Conservation (phyloP, 2,797 vertebrate genomes). For the Lithobates pipiens region DNA sequence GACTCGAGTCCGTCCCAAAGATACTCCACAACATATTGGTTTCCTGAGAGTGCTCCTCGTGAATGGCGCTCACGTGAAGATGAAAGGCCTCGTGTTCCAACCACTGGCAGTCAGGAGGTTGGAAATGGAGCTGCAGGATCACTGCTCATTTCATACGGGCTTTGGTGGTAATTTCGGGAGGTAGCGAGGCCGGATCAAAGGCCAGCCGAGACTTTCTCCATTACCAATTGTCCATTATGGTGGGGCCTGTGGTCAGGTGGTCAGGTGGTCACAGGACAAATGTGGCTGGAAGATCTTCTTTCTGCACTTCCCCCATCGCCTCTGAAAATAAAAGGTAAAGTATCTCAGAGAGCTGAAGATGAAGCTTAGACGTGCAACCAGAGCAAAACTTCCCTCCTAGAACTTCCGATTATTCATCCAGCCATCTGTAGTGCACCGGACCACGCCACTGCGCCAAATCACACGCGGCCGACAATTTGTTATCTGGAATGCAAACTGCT, state of each 20-base stretch:
- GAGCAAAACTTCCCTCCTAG: too few relatives aligned
- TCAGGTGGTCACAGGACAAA: neutral
- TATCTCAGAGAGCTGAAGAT: too few relatives aligned
- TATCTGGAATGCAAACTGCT: too few relatives aligned
- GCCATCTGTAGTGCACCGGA: too few relatives aligned
- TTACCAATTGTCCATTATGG: neutral
- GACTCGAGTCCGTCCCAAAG: slow-evolving; percentile 11
- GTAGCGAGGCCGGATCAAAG: slow-evolving; percentile 19
- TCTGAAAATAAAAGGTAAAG: too few relatives aligned
- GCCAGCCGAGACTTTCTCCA: neutral
- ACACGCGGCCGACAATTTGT: too few relatives aligned
- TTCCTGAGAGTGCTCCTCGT: slow-evolving; percentile 13
- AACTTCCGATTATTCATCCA: too few relatives aligned
- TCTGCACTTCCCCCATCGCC: too few relatives aligned
- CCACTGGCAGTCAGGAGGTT: slow-evolving; percentile 5
- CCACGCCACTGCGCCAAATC: too few relatives aligned
- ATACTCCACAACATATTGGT: slow-evolving; percentile 38
- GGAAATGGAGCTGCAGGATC: neutral
- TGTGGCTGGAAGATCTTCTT: too few relatives aligned
- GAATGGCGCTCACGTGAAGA: slow-evolving; percentile 39
- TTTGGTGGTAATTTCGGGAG: slow-evolving; percentile 21
- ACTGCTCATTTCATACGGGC: neutral
- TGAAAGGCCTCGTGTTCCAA: slow-evolving; percentile 34
- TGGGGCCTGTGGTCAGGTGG: neutral
- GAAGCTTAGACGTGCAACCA: too few relatives aligned